These are phyloP conservation scores for Mythimna lalbum DNA, from an alignment of 2,888 invertebrate genomes.

Conservation along the genomic window DNA sequence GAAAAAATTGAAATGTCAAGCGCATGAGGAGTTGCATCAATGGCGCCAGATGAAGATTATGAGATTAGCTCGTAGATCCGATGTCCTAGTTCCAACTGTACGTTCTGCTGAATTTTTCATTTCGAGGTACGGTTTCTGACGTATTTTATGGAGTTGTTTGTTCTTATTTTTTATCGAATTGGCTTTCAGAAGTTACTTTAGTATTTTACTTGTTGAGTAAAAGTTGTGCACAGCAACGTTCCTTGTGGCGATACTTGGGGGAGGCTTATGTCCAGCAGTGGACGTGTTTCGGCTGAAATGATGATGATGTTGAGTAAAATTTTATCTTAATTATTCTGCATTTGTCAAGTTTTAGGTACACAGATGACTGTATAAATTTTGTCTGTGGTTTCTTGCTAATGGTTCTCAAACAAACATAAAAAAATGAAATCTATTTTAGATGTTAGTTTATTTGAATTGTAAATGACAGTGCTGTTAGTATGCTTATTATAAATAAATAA, in stretches of 20 bases:
- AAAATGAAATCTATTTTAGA: no score
- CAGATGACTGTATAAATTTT: no score
- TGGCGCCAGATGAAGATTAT: constrained; percentile 52
- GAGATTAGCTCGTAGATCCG: constrained; percentile 44
- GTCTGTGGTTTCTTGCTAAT: neutral
- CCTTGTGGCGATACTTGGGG: no score
- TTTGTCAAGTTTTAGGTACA: neutral
- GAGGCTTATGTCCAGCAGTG: no score
- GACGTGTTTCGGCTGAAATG: no score
- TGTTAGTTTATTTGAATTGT: no score
- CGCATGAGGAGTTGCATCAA: constrained; percentile 40
- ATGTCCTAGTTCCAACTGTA: constrained; percentile 26
- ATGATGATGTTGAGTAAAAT: no score
- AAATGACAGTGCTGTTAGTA: no score
- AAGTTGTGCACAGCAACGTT: neutral
- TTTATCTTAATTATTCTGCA: neutral
- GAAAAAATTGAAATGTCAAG: constrained; percentile 52
- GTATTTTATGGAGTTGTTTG: constrained; percentile 14
- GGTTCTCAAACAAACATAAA: neutral
- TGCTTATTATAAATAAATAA: no score
- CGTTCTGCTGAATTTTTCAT: constrained; percentile 23
- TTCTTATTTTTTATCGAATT: neutral
- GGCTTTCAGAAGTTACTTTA: neutral
- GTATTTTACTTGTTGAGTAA: neutral
- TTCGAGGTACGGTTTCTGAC: neutral